Conservation (phyloP, 2,113 vertebrate genomes). For the Maccullochella peelii region DNA sequence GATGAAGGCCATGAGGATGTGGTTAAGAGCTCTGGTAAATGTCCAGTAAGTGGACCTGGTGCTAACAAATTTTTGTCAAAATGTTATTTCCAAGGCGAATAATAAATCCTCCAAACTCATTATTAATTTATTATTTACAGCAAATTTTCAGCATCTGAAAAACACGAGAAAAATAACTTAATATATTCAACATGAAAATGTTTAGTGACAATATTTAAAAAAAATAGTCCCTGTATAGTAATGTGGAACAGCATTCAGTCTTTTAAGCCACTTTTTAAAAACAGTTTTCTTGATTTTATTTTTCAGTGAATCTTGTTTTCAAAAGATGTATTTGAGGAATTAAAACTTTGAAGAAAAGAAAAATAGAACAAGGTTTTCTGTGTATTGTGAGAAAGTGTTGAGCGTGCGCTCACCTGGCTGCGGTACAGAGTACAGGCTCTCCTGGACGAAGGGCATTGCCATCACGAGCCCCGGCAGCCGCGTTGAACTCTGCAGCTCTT, state of each 20-base stretch:
- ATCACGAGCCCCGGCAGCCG: conserved; percentile 72
- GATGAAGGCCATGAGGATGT: not conserved
- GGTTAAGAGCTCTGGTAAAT: not conserved
- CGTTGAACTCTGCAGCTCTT: conserved; percentile 76
- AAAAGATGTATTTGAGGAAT: not conserved
- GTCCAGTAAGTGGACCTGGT: not conserved
- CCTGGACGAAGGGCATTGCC: conserved; percentile 85
- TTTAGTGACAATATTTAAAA: not conserved
- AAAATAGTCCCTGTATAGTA: not conserved
- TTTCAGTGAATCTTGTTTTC: not conserved
- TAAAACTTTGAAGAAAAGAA: not conserved
- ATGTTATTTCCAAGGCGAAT: too few species aligned
- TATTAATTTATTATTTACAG: too few species aligned
- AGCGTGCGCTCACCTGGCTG: conserved; percentile 79
- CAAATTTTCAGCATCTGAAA: too few species aligned
- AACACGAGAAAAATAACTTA: not conserved
- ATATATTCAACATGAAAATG: not conserved
- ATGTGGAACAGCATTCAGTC: not conserved
- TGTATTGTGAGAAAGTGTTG: not conserved
- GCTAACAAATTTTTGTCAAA: not conserved
- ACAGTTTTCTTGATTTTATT: not conserved
- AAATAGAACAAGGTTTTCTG: not conserved
- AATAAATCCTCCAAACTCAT: too few species aligned
- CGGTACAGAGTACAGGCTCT: conserved; percentile 76
- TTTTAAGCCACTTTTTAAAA: not conserved